Evolutionary conservation across 2,888 invertebrate species (phyloP).

Genomic region (Mesorhabditis sp.): DNA sequence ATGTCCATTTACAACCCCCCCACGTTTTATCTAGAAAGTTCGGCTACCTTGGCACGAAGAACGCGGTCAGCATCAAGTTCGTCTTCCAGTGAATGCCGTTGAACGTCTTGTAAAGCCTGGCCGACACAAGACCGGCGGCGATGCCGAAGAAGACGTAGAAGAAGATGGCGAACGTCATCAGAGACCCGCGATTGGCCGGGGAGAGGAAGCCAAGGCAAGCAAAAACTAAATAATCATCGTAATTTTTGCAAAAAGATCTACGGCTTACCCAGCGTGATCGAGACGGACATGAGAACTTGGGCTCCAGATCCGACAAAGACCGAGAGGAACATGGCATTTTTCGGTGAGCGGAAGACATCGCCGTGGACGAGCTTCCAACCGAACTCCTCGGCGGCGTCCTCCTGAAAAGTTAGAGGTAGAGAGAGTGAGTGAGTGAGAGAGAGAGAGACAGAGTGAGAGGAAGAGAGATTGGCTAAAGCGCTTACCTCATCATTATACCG

Average conservation of each 20-base stretch:
- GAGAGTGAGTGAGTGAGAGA: not conserved
- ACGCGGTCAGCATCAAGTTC: constrained; percentile 90
- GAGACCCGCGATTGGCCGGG: constrained; percentile 93
- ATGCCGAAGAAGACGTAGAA: constrained; percentile 94
- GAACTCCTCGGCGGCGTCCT: constrained; percentile 78
- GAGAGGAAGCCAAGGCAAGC: constrained; percentile 98
- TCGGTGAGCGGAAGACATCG: constrained; percentile 69
- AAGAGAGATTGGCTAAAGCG: too few relatives aligned
- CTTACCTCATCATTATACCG: constrained; percentile 77
- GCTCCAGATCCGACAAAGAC: constrained; percentile 93
- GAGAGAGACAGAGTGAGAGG: not conserved
- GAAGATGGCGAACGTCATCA: constrained; percentile 96
- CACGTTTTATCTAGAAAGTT: not conserved
- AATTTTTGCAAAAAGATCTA: constrained; percentile 4
- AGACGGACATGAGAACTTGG: constrained; percentile 91
- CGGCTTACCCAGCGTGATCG: constrained; percentile 76
- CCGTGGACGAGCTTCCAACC: constrained; percentile 72
- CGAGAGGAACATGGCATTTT: constrained; percentile 90
- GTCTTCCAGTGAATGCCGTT: constrained; percentile 98
- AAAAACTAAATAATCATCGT: constrained; percentile 70
- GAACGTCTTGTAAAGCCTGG: constrained; percentile 92
- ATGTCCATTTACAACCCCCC: not conserved
- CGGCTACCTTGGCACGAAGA: constrained; percentile 88
- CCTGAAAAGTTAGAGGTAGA: constrained; percentile 57
- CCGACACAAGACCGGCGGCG: constrained; percentile 92